Percentiles rank a stretch among this genome's conserved stretches.
Conservation (phyloP, 2,797 vertebrate genomes). For the Glyptemys insculpta region DNA sequence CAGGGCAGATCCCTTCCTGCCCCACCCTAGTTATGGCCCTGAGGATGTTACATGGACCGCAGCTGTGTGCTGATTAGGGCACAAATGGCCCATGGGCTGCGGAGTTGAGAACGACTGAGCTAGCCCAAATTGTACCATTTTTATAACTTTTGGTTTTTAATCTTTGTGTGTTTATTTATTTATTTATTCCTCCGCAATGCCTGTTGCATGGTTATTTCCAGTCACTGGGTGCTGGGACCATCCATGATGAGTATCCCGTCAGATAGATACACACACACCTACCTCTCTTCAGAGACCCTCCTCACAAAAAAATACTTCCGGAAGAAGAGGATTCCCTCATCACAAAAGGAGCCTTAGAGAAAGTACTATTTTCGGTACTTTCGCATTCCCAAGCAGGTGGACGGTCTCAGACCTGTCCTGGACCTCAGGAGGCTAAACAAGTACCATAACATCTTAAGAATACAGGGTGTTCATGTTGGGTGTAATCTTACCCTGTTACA, state of each 20-base stretch:
- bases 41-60: too few relatives aligned
- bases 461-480: neutral
- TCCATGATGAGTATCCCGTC: neutral
- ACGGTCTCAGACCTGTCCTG: neutral
- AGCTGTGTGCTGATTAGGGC: too few relatives aligned
- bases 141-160: neutral
- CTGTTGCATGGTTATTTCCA: neutral
- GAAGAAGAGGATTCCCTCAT: neutral
- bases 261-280: neutral
- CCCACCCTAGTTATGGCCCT: too few relatives aligned
- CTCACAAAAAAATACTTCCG: neutral
- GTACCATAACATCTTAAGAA: neutral
- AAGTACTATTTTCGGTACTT: neutral
- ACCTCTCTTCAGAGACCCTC: neutral
- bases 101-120: too few relatives aligned
- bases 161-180: neutral
- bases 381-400: neutral
- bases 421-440: neutral
- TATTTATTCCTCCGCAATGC: neutral
- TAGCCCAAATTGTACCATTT: accelerated
- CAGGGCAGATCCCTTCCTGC: too few relatives aligned
- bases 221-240: neutral
- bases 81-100: too few relatives aligned
- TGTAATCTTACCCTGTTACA: too few relatives aligned
- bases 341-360: neutral